phyloP scores from a whole-genome alignment of 2,113 vertebrate genomes.

The Seriola rivoliana region DNA sequence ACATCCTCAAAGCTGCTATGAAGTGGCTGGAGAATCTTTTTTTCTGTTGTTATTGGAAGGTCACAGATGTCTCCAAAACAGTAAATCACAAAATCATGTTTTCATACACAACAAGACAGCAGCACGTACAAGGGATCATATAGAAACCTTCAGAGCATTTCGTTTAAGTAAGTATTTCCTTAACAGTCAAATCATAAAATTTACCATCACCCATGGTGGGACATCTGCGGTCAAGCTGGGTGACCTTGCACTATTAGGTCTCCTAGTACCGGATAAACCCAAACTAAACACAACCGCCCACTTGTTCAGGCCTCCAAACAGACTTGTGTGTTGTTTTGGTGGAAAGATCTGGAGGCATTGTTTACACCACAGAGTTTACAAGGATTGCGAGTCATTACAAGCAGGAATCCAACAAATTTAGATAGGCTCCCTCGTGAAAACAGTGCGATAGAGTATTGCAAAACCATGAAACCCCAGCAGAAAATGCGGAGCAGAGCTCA shows the following conservation, averaged over 20 bases:
- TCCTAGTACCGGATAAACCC: conserved; percentile 74
- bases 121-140: background rate
- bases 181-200: conserved; percentile 3
- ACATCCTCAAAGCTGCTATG: background rate
- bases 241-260: conserved; percentile 71
- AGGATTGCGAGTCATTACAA: conserved; percentile 72
- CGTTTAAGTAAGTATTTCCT: background rate
- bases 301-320: conserved; percentile 69
- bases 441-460: conserved; percentile 37
- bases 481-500: conserved; percentile 35
- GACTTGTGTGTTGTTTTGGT: conserved; percentile 66
- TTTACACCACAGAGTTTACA: conserved; percentile 79
- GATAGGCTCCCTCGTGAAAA: conserved; percentile 69
- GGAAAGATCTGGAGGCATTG: conserved; percentile 73
- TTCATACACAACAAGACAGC: background rate
- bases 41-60: no score
- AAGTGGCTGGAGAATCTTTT: background rate
- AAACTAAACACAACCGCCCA: conserved; percentile 77
- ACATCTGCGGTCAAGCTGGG: conserved; percentile 72
- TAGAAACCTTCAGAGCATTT: background rate
- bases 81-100: background rate
- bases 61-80: background rate
- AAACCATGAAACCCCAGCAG: conserved; percentile 54
- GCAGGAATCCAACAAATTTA: conserved; percentile 71
- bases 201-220: conserved; percentile 14